Evolutionary conservation across 2,797 vertebrate species (phyloP), one percentile per base, ranked within the genome.

Genomic region (Takifugu ocellatus): DNA sequence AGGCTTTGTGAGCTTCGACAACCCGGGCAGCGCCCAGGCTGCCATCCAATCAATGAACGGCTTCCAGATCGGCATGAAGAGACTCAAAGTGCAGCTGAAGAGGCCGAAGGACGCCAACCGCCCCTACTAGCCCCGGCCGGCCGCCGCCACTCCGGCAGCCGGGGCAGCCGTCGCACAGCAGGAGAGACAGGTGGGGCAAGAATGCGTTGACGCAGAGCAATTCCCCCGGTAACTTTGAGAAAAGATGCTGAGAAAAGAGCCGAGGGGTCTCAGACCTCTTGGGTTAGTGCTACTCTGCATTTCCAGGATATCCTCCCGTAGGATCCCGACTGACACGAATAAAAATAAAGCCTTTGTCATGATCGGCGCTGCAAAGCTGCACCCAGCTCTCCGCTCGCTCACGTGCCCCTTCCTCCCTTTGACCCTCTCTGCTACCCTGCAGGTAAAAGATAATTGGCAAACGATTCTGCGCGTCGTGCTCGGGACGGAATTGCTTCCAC

Each of bases 41-140:
- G 96, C 97, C 90, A 98, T 99, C 91, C 96, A 99, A 86, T 97
- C 96, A 79, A 99, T 98, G 96, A 99, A 99, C 74, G 96, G 97
- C 86, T 98, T 98, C 88, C 96, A 98, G 92, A 98, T 98, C 86
- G 96, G 96, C 89, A 98, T 98, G 96, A 98, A 98, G 90, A 96
- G 97, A 90, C 96, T 99, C 88, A 99, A 99, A 87, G 97, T 99
- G 90, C 97, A 98, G 90, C 94, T 99, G 82, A 99, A 99, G 91
- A 92, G 96, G 93, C 96, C 96, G 86, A 99, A 99, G 88, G 96
- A 99, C 68, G 96, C 96, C 90, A 99, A 97, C 89, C 95, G 96
- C 86, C 96, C 96, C 70, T 99, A 98, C 89, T 98, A 95, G 95
- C 87, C 88, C 87, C 85, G 55, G 80, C 80, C 75, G 70, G 79